Evolutionary conservation across 1,140 invertebrate genomes (phyloP), one percentile per base, ranked within the genome.

Genomic region (Pseudomyrmex concolor): DNA sequence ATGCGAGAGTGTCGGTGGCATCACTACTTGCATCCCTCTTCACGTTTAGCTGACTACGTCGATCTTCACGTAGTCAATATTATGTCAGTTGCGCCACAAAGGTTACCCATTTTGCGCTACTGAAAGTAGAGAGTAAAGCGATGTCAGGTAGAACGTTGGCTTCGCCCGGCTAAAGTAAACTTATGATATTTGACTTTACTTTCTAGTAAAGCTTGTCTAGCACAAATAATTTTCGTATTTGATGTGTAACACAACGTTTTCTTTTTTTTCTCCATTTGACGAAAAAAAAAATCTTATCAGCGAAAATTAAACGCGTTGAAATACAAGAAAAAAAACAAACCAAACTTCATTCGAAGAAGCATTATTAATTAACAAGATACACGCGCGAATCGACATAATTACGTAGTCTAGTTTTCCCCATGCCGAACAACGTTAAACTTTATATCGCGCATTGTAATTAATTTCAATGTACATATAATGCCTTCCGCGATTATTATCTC

Each of bases 401-500:
- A 19, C 34, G 54, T 77, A 48, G 10, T n/a, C 19, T 22, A n/a
- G 22, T 48, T 13, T 15, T 68, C 13, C 17, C 22, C 22, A 4
- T 25, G 50, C 22, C 13, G 13, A 59, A 12, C 15, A 59, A 10
- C 63, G 63, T 77, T 54, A 34, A 71, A 50, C n/a, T 80, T 70
- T 15, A 34, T 7, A 70, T 78, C 50, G 17, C 63, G n/a, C 25
- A 12, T 10, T 22, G 45, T 43, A 51, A 80, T 71, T 71, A 71
- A 71, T 80, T 80, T 60, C 45, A 67, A 66, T 9, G 34, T 7
- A 34, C 34, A 34, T n/a, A 13, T 80, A 25, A 25, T 57, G 34
- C 25, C 63, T 67, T 34, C 25, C 34, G 34, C 71, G 71, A 80
- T 80, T 71, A 80, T 80, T 80, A 80, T 80, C 54, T 80, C 66